These are phyloP conservation scores for Xiphias gladius DNA, from an alignment of 2,113 vertebrate species.

Conservation along the genomic window DNA sequence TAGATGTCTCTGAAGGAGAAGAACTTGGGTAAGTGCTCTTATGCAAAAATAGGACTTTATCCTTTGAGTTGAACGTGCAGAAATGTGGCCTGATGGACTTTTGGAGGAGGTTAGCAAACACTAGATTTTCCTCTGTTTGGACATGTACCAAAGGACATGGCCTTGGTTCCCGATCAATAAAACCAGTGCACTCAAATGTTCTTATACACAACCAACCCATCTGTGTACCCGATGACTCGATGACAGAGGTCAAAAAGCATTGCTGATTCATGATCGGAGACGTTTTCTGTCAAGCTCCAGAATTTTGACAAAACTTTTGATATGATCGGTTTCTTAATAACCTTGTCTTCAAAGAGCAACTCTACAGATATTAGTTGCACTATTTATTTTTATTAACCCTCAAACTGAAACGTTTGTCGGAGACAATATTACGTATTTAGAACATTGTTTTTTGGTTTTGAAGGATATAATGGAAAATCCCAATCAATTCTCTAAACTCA, in stretches of 20 bases:
- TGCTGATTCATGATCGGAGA: not conserved
- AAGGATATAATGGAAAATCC: not conserved
- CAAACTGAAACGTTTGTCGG: not conserved
- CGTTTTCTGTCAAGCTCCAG: not conserved
- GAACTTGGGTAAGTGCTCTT: conserved; percentile 9
- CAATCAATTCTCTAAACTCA: not conserved
- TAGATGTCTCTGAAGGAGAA: not conserved
- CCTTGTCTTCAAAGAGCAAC: not conserved
- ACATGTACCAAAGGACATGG: conserved; percentile 63
- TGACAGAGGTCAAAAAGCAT: conserved; percentile 16
- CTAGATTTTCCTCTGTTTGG: conserved; percentile 44
- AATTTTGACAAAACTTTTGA: not conserved
- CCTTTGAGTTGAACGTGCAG: conserved; percentile 50
- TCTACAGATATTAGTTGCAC: not conserved
- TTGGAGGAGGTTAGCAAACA: conserved; percentile 68
- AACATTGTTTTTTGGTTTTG: conserved; percentile 2
- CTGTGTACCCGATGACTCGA: not conserved
- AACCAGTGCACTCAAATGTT: conserved; percentile 14
- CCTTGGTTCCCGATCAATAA: conserved; percentile 72
- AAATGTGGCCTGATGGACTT: conserved; percentile 67
- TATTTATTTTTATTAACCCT: not conserved
- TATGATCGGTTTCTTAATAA: not conserved
- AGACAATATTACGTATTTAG: not conserved
- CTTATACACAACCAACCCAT: not conserved
- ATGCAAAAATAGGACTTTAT: conserved; percentile 60